phyloP scores from a whole-genome alignment of 2,113 vertebrate species.

The Actenoides hombroni region DNA sequence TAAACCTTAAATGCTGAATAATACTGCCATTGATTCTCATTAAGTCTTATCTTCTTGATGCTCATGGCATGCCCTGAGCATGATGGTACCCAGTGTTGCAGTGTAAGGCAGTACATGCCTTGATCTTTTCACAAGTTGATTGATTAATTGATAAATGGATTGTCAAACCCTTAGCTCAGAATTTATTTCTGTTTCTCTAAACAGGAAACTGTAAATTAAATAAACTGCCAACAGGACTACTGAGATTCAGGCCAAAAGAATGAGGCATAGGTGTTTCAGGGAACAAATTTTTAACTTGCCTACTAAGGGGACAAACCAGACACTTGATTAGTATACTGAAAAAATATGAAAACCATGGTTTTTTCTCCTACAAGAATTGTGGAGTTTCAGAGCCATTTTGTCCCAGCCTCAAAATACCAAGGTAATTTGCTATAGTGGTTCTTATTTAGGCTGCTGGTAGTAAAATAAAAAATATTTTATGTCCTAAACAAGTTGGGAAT shows the following conservation, averaged over 20 bases:
- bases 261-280: not conserved
- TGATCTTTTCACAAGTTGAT: not conserved
- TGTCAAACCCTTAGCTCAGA: not conserved
- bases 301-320: not conserved
- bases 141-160: not conserved
- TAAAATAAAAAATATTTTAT: slow-evolving; percentile 38
- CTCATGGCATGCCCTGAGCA: not conserved
- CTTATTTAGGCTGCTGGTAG: not conserved
- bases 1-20: not conserved
- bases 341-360: not conserved
- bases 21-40: not conserved
- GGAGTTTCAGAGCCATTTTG: not conserved
- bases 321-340: not conserved
- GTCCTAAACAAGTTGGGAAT: not conserved
- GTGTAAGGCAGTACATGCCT: not conserved
- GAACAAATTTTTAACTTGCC: not conserved
- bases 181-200: not conserved
- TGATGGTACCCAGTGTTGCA: fast-evolving
- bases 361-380: not conserved
- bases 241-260: not conserved
- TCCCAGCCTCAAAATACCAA: not conserved
- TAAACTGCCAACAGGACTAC: not conserved
- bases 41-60: not conserved
- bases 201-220: not conserved
- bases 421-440: not conserved